Base-by-base conservation (phyloP, 2,888 invertebrate genomes). In the Eilema caniola region DNA sequence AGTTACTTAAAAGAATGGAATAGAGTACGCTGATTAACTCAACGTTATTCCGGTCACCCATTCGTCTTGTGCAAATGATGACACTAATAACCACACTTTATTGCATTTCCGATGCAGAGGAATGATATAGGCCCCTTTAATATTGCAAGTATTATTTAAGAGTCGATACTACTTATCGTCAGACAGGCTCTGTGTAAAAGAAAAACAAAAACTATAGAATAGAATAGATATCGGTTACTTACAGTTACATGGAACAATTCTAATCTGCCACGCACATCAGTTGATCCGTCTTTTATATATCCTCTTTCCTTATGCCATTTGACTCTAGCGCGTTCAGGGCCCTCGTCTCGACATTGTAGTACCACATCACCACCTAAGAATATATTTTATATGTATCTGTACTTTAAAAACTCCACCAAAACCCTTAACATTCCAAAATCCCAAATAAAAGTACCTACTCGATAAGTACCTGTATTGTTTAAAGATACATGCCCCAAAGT, bases 311-410 rank as follows among this genome's bases (percentile, higher is more conserved):
- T 96, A 0, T 96, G 88, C 98, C 98, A 98, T 53, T 96, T 96
- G 8, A 99, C 98, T 66, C 96, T 96, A 4, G 97, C 97, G 69
- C 98, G 96, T 0, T 96, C 89, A 0, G 96, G 96, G n/a, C 99
- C 98, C 92, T 98, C 98, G 86, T 99, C 98, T 78, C 98, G 97
- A 88, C 99, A 99, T 92, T 97, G 97, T 96, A 99, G 98, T 53
- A 98, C 98, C 57, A 99, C 99, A 91, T 99, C 98, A 60, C 98
- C 97, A 90, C 98, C 99, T 98, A 88, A 41, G 47, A 72, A 31
- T 63, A 70, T 61, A 56, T 62, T 47, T 16, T 47, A n/a, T 79
- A 31, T 33, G 71, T 0, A 8, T 23, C 23, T 33, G 63, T 24
- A 25, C 66, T 25, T 37, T 20, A 56, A 31, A 24, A 16, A 7